phyloP scores from a whole-genome alignment of 92 coral and sea anemone genomes.

The Parazoanthus atlanticus region DNA sequence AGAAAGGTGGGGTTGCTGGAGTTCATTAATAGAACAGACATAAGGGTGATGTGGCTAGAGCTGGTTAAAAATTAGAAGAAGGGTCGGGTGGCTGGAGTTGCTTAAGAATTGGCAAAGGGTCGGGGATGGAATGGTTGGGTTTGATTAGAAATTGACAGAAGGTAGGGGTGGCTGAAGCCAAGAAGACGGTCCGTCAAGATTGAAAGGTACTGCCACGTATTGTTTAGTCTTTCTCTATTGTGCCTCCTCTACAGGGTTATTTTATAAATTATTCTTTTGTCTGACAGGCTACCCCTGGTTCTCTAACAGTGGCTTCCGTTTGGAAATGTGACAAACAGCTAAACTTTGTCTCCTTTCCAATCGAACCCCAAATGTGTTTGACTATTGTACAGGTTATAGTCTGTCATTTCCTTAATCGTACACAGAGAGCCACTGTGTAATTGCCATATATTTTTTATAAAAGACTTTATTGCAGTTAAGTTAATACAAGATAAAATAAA shows the following conservation, averaged over 20 bases:
- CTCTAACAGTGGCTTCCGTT: too few relatives aligned
- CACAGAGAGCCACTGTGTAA: neutral
- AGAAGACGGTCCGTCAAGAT: neutral
- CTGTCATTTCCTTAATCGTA: neutral
- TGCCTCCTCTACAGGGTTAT: too few relatives aligned
- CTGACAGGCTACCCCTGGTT: too few relatives aligned
- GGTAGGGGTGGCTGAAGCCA: neutral
- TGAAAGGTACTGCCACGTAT: neutral
- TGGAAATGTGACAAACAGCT: neutral
- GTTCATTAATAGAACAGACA: neutral
- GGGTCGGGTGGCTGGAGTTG: neutral
- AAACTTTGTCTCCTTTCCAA: neutral
- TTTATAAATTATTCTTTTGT: too few relatives aligned
- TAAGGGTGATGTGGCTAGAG: neutral
- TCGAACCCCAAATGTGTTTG: neutral
- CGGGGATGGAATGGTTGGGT: neutral
- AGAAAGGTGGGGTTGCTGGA: neutral
- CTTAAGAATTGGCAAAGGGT: neutral
- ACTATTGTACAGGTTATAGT: neutral
- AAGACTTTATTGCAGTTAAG: neutral
- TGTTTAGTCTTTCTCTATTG: too few relatives aligned
- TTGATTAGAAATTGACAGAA: neutral
- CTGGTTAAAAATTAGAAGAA: neutral
- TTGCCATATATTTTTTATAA: too few relatives aligned
- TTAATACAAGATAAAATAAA: too few relatives aligned